A percentile compares a stretch with the other conserved stretches of the same genome.
These are phyloP conservation scores for Trachelus tabidus DNA, from an alignment of 2,888 invertebrate species.

Conservation along the genomic window DNA sequence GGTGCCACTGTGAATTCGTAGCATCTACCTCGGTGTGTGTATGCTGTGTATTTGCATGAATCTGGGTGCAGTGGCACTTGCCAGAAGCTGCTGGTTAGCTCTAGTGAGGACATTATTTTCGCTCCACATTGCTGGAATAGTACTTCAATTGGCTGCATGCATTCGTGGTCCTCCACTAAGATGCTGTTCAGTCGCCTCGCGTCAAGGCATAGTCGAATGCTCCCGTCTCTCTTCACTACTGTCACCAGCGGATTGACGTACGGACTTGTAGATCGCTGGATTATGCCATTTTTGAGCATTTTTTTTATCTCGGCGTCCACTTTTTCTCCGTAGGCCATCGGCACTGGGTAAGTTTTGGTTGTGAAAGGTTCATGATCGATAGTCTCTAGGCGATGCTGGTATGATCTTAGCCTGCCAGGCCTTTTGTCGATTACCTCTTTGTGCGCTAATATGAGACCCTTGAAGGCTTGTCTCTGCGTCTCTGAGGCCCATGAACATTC, in stretches of 20 bases:
- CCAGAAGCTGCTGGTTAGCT: constrained; percentile 30
- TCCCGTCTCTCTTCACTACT: constrained; percentile 13
- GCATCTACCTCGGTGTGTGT: constrained; percentile 23
- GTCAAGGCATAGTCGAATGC: constrained; percentile 10
- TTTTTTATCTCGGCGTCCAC: constrained; percentile 8
- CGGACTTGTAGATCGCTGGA: constrained; percentile 9
- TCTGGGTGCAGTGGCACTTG: constrained; percentile 24
- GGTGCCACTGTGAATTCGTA: constrained; percentile 29
- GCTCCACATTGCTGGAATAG: constrained; percentile 14
- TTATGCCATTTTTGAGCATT: constrained; percentile 13
- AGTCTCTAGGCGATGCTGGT: neutral
- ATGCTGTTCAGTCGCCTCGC: constrained; percentile 16
- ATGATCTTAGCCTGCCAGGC: neutral
- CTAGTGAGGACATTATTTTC: constrained; percentile 18
- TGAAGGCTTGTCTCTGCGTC: too few relatives aligned
- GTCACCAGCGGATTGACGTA: constrained; percentile 12
- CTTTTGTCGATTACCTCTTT: neutral
- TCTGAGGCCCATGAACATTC: too few relatives aligned
- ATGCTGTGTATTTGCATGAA: constrained; percentile 28
- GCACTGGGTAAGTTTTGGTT: neutral
- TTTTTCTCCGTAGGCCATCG: neutral
- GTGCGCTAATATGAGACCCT: neutral
- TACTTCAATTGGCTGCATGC: constrained; percentile 12
- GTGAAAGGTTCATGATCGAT: constrained; percentile 1
- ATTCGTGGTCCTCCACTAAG: constrained; percentile 16